Percentiles rank a stretch among this genome's conserved stretches.
Evolutionary conservation across 2,888 invertebrate species (phyloP).

Genomic region (Spodoptera picta): DNA sequence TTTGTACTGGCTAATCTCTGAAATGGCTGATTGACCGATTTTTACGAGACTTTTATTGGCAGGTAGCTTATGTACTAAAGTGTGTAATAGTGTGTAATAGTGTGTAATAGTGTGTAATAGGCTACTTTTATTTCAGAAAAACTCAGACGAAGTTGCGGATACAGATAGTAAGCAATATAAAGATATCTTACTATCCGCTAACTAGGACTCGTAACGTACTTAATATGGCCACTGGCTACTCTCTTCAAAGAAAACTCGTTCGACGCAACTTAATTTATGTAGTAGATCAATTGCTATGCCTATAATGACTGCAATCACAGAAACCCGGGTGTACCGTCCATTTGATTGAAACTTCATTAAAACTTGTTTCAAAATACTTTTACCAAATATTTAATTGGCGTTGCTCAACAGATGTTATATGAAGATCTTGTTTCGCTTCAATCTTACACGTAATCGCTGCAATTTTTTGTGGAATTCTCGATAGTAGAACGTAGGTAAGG

Average conservation of each 20-base stretch:
- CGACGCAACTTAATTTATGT: too few relatives aligned
- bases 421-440: constrained; percentile 1
- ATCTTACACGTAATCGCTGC: constrained; percentile 4
- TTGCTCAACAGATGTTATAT: constrained; percentile 15
- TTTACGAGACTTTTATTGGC: not conserved
- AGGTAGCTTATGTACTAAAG: too few relatives aligned
- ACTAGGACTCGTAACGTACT: not conserved
- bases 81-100: too few relatives aligned
- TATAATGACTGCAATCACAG: constrained; percentile 8
- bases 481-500: too few relatives aligned
- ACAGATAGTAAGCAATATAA: not conserved
- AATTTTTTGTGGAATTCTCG: too few relatives aligned
- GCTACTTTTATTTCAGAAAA: too few relatives aligned
- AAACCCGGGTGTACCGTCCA: constrained; percentile 8
- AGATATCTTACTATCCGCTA: not conserved
- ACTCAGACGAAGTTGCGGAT: too few relatives aligned
- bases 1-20: too few relatives aligned
- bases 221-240: not conserved
- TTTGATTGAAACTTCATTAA: constrained; percentile 29
- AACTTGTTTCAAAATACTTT: constrained; percentile 35
- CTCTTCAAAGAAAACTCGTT: too few relatives aligned
- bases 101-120: too few relatives aligned
- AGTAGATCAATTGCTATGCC: too few relatives aligned
- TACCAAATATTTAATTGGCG: constrained; percentile 39
- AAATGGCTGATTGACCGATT: too few relatives aligned